Evolutionary conservation across 1,140 invertebrate species (phyloP), one percentile per base, ranked within the genome.

Genomic region (Chironomus striatipennis): DNA sequence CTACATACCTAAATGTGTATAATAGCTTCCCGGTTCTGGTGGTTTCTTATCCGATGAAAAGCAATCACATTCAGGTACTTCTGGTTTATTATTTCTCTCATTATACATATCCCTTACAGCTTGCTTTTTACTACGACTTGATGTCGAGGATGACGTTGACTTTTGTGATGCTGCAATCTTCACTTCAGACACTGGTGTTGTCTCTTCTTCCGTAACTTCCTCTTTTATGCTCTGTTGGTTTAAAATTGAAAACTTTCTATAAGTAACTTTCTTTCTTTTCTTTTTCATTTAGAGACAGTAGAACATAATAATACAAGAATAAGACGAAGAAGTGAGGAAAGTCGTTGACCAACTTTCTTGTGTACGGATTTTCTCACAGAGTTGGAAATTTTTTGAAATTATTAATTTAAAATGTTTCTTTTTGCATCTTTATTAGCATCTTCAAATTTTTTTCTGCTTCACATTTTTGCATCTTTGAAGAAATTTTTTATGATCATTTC

Each of bases 1-100:
- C 67, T 75, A 77, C 82, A 81, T 83, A 88, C 87, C 95, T 79
- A 94, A 85, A 85, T 94, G 92, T 17, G 92, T 93, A 81, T 94
- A 94, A 83, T 92, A 93, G 75, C 90, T 91, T 74, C 93, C 92
- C 57, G 92, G 92, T 82, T 94, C 93, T 42, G 91, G 90, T 65
- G 91, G 91, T 83, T 89, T 88, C 85, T 92, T 91, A 79, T 93
- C 91, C 18, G 90, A 87, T 75, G 89, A 86, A 83, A 94, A 93
- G 83, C 93, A 95, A 79, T 91, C 89, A 81, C 93, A 95, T 78
- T 90, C 88, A 7, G 93, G 92, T 74, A 93, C 90, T 85, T 94
- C 91, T 18, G 89, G 90, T 82, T 90, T 87, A 34, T 89, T 78
- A 17, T 70, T 70, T 70, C 65, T 77, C 18, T 80, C 77, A 80